These are phyloP conservation scores for Chaetodon auriga DNA, from an alignment of 2,113 vertebrate genomes.

Conservation along the genomic window DNA sequence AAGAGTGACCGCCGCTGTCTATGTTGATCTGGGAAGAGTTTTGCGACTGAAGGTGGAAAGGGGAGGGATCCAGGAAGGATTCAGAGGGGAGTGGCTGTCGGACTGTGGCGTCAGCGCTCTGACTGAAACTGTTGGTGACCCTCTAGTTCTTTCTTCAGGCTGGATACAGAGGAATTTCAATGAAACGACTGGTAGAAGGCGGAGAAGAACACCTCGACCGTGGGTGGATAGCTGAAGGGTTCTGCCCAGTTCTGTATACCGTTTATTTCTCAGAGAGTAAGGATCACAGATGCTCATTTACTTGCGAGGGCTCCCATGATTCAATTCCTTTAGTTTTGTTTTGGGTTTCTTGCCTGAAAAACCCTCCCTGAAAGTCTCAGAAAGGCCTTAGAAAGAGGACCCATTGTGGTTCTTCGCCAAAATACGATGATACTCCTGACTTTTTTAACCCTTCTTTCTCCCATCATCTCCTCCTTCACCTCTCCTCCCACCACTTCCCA, in stretches of 20 bases:
- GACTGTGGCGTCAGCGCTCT: slow-evolving; percentile 47
- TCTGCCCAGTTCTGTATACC: slow-evolving; percentile 21
- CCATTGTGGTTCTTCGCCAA: slow-evolving; percentile 24
- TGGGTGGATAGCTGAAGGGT: slow-evolving; percentile 14
- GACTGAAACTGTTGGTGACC: slow-evolving; percentile 43
- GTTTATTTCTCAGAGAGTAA: slow-evolving; percentile 34
- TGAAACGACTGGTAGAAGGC: neutral
- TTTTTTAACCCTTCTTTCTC: slow-evolving; percentile 30
- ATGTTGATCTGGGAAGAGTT: slow-evolving; percentile 86
- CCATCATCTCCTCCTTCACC: slow-evolving; percentile 20
- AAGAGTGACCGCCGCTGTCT: slow-evolving; percentile 96
- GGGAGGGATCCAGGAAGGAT: slow-evolving; percentile 13
- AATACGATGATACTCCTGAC: slow-evolving; percentile 10
- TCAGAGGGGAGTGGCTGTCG: slow-evolving; percentile 42
- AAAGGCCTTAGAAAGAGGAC: slow-evolving; percentile 66
- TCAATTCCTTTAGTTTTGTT: slow-evolving; percentile 16
- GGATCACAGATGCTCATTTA: slow-evolving; percentile 29
- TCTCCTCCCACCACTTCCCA: slow-evolving; percentile 19
- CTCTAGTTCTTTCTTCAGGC: slow-evolving; percentile 44
- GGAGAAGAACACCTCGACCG: slow-evolving; percentile 22
- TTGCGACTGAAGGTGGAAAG: slow-evolving; percentile 29
- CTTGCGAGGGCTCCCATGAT: slow-evolving; percentile 13
- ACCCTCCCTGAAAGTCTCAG: slow-evolving; percentile 26
- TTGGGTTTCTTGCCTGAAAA: slow-evolving; percentile 24
- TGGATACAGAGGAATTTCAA: slow-evolving; percentile 22